A percentile compares a stretch with the other conserved stretches of the same genome.
phyloP scores from a whole-genome alignment of 2,113 vertebrate genomes.

The Oreocharis arfaki region DNA sequence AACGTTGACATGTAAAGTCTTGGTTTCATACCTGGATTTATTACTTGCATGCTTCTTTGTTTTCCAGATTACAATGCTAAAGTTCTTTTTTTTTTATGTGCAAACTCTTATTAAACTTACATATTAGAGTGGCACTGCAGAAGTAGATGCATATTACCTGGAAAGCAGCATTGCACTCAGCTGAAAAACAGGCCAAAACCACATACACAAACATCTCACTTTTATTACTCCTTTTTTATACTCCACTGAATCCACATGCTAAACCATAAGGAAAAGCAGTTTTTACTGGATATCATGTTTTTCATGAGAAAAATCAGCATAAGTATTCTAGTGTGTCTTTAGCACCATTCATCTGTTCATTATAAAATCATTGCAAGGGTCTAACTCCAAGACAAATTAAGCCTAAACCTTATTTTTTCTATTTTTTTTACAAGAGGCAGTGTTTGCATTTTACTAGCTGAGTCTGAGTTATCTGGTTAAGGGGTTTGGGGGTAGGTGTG shows the following conservation, averaged over 20 bases:
- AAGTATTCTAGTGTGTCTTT: background rate
- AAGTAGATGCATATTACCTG: background rate
- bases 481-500: rapidly evolving
- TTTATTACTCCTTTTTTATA: background rate
- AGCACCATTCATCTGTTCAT: background rate
- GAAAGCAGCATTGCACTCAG: background rate
- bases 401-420: background rate
- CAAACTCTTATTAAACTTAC: background rate
- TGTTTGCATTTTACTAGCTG: background rate
- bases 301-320: background rate
- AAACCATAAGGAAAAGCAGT: background rate
- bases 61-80: background rate
- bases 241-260: background rate
- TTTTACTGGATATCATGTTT: background rate
- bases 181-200: background rate
- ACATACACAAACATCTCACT: background rate
- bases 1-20: background rate
- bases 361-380: background rate
- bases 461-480: background rate
- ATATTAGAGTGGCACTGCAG: background rate
- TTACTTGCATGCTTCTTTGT: background rate
- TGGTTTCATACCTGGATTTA: background rate
- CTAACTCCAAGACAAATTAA: background rate
- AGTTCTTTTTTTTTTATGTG: background rate
- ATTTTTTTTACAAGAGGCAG: background rate